Conservation (phyloP, 2,797 vertebrate species). For the Triplophysa yarkandensis region DNA sequence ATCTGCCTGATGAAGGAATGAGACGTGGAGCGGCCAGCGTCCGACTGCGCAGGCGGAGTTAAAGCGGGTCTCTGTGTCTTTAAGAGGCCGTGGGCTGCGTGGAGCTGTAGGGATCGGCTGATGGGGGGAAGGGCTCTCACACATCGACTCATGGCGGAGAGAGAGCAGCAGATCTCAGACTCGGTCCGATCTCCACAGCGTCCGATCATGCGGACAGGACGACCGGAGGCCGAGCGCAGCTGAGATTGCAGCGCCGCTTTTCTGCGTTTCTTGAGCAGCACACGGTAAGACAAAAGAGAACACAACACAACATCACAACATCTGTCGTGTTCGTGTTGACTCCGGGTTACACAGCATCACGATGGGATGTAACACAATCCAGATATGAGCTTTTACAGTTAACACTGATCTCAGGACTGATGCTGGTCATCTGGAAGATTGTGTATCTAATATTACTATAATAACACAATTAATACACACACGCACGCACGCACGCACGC, state of each 20-base stretch:
- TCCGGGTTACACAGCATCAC: too few relatives aligned
- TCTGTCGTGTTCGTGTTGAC: background rate
- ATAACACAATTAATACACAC: too few relatives aligned
- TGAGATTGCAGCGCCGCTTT: constrained; percentile 72
- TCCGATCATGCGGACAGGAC: constrained; percentile 63
- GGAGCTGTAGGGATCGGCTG: constrained; percentile 51
- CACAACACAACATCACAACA: background rate
- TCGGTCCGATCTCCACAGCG: constrained; percentile 55
- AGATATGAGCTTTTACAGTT: background rate
- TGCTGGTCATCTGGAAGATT: background rate
- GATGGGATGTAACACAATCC: too few relatives aligned
- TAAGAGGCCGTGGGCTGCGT: constrained; percentile 68
- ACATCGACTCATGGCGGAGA: constrained; percentile 35
- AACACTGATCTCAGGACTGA: background rate
- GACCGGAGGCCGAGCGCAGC: constrained; percentile 77
- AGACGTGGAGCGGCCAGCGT: background rate
- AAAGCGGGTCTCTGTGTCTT: constrained; percentile 60
- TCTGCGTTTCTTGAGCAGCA: constrained; percentile 52
- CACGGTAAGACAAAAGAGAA: constrained; percentile 50
- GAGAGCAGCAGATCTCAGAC: constrained; percentile 9
- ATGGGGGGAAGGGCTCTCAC: constrained; percentile 68
- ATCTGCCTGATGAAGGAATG: too few relatives aligned
- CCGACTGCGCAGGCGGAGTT: background rate
- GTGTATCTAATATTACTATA: background rate
- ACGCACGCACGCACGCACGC: too few relatives aligned